These are phyloP conservation scores for Apotomis betuletana DNA, from an alignment of 2,888 invertebrate genomes.

Conservation along the genomic window DNA sequence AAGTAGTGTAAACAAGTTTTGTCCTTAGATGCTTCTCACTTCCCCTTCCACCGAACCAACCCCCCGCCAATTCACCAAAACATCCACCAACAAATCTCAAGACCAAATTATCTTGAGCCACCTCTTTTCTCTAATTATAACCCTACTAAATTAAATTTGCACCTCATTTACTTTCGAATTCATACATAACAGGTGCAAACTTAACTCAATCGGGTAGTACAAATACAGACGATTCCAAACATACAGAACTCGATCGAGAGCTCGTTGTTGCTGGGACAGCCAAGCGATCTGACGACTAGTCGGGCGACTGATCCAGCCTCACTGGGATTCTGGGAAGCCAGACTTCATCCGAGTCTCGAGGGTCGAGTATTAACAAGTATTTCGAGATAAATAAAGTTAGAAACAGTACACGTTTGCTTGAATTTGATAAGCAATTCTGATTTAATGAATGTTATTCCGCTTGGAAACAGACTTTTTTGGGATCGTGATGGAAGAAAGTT, in stretches of 20 bases:
- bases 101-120: constrained; percentile 54
- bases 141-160: neutral
- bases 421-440: constrained; percentile 47
- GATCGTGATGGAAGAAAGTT: neutral
- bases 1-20: constrained; percentile 80
- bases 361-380: constrained; percentile 79
- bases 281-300: constrained; percentile 50
- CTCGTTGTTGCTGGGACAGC: constrained; percentile 51
- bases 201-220: constrained; percentile 31
- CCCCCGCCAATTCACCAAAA: constrained; percentile 55
- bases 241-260: constrained; percentile 55
- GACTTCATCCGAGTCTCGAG: constrained; percentile 64
- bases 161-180: neutral
- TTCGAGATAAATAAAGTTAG: constrained; percentile 80
- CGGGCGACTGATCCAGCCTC: constrained; percentile 53
- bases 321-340: constrained; percentile 60
- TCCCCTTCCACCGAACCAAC: constrained; percentile 55
- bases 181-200: neutral
- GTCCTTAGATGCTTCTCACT: constrained; percentile 61
- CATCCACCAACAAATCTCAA: constrained; percentile 59
- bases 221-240: constrained; percentile 45
- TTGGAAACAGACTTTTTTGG: neutral
- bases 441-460: constrained; percentile 3
- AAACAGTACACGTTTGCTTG: constrained; percentile 65
- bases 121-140: constrained; percentile 45